phyloP scores from a whole-genome alignment of 30 jellyfish, hydroid and myxozoan species.

The Aurelia aurita region DNA sequence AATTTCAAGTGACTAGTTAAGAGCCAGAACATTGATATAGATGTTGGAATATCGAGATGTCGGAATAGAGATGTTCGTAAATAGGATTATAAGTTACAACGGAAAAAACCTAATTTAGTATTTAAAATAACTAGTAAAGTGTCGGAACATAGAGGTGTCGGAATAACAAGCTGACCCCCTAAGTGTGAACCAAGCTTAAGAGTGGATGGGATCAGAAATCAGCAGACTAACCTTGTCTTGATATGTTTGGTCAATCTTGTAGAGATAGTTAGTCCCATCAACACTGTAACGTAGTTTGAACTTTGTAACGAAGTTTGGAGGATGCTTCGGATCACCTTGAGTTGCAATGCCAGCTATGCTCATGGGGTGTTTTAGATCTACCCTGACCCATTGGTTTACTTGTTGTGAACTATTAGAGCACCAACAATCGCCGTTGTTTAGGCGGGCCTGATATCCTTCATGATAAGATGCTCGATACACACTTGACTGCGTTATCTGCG shows the following conservation, averaged over 20 bases:
- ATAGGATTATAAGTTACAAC: too few relatives aligned
- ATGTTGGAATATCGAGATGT: too few relatives aligned
- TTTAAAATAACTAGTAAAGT: too few relatives aligned
- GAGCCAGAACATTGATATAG: too few relatives aligned
- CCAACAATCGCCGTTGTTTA: conserved; percentile 47
- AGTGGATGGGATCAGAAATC: too few relatives aligned
- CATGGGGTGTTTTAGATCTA: conserved; percentile 50
- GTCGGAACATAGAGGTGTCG: too few relatives aligned
- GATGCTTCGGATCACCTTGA: conserved; percentile 57
- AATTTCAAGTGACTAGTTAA: too few relatives aligned
- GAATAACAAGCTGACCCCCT: too few relatives aligned
- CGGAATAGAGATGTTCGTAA: too few relatives aligned
- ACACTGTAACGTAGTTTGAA: conserved; percentile 56
- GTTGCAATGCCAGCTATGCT: conserved; percentile 67
- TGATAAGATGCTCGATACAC: not conserved
- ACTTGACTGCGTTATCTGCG: conserved; percentile 52
- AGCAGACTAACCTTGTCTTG: not conserved
- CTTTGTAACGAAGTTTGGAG: conserved; percentile 42
- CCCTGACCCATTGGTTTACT: conserved; percentile 50
- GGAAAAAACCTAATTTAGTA: too few relatives aligned
- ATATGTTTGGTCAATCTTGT: not conserved
- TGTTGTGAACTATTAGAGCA: conserved; percentile 32
- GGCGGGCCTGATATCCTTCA: conserved; percentile 59
- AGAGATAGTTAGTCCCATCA: conserved; percentile 19
- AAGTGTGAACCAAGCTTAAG: too few relatives aligned